A percentile compares a stretch with the other conserved stretches of the same genome.
Evolutionary conservation across 2,888 invertebrate species (phyloP).

Genomic region (Aporophyla lueneburgensis): DNA sequence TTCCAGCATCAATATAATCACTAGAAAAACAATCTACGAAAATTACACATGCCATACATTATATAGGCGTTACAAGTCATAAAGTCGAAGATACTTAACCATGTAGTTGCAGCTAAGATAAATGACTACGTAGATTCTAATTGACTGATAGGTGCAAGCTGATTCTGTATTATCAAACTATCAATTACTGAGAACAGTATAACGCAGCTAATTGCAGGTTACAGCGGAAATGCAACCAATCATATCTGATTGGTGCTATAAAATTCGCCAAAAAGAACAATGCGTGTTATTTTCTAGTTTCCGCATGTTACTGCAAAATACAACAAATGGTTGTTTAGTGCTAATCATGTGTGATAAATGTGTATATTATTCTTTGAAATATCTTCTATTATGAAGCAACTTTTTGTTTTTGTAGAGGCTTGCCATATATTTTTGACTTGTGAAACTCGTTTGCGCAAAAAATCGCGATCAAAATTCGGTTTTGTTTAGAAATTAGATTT

Average conservation of each 20-base stretch:
- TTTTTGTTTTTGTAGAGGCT: not conserved
- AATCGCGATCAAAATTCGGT: not conserved
- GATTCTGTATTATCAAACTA: conserved; percentile 14
- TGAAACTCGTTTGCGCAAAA: conserved; percentile 4
- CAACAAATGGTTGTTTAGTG: conserved; percentile 27
- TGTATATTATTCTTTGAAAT: conserved; percentile 19
- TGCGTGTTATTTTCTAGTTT: conserved; percentile 21
- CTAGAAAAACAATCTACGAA: not conserved
- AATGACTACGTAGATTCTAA: conserved; percentile 34
- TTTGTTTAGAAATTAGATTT: conserved; percentile 9
- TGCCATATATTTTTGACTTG: conserved; percentile 1
- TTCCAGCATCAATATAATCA: not conserved
- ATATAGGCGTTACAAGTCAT: conserved; percentile 15
- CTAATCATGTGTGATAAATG: conserved; percentile 25
- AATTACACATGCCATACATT: conserved; percentile 5
- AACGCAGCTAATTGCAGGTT: conserved; percentile 20
- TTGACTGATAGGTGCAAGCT: conserved; percentile 24
- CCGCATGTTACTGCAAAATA: conserved; percentile 24
- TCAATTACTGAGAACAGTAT: conserved; percentile 10
- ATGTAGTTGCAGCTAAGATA: conserved; percentile 22
- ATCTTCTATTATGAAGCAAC: not conserved
- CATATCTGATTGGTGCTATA: conserved; percentile 23
- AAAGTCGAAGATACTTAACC: conserved; percentile 11
- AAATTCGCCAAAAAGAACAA: conserved; percentile 37
- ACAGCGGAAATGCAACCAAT: conserved; percentile 35